phyloP scores from a whole-genome alignment of 2,888 invertebrate species.

The Xanthorhoe spadicearia region DNA sequence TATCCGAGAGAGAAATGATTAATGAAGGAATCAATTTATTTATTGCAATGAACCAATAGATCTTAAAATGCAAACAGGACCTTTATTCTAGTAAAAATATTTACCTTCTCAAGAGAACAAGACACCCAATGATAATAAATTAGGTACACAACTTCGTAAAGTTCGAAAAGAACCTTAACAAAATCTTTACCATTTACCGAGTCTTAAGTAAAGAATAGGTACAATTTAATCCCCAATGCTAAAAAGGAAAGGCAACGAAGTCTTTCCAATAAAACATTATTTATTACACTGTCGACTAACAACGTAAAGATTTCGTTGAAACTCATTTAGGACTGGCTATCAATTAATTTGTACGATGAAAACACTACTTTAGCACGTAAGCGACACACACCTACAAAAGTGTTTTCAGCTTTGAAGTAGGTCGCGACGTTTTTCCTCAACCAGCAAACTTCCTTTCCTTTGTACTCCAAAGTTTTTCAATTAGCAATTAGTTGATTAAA shows the following conservation, averaged over 20 bases:
- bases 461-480: slow-evolving; percentile 71
- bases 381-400: slow-evolving; percentile 44
- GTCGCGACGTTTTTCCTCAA: slow-evolving; percentile 61
- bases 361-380: slow-evolving; percentile 36
- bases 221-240: slow-evolving; percentile 10
- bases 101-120: background rate
- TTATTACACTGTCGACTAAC: slow-evolving; percentile 4
- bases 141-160: slow-evolving; percentile 6
- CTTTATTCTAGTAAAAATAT: background rate
- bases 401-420: slow-evolving; percentile 62
- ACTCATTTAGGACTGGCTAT: slow-evolving; percentile 15
- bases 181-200: slow-evolving; percentile 14
- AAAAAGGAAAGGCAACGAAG: slow-evolving; percentile 5
- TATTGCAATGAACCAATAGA: background rate
- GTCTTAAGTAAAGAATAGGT: background rate
- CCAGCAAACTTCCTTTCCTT: slow-evolving; percentile 56
- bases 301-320: background rate
- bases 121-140: slow-evolving; percentile 6
- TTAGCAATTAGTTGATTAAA: slow-evolving; percentile 77
- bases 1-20: too few species aligned
- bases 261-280: background rate
- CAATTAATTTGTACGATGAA: slow-evolving; percentile 35
- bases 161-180: slow-evolving; percentile 1
- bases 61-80: background rate
- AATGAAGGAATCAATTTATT: too few species aligned